phyloP scores from a whole-genome alignment of 2,113 vertebrate species.

The Dissostichus mawsoni region DNA sequence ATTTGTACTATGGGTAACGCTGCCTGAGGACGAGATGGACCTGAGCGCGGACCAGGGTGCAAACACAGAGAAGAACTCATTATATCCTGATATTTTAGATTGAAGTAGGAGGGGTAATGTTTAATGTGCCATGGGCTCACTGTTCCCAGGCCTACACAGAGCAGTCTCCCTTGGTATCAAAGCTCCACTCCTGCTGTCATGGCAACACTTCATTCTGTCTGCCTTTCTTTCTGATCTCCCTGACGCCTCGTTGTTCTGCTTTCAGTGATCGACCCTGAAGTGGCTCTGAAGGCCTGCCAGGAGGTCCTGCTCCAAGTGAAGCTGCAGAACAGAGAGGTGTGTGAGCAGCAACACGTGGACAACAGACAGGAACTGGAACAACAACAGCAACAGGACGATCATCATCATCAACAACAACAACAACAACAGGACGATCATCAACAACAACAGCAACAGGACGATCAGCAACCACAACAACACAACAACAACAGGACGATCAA shows the following conservation, averaged over 20 bases:
- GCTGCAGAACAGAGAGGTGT: slow-evolving; percentile 27
- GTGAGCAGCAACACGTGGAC: slow-evolving; percentile 2
- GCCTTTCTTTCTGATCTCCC: no score
- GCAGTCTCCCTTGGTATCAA: no score
- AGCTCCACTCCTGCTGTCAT: no score
- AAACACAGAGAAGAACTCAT: neutral
- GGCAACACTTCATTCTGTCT: neutral
- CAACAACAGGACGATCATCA: slow-evolving; percentile 27
- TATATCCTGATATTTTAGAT: no score
- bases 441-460: neutral
- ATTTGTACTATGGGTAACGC: no score
- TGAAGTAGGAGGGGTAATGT: no score
- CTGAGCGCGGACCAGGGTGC: slow-evolving; percentile 58
- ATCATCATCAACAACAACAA: neutral
- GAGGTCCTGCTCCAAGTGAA: slow-evolving; percentile 94
- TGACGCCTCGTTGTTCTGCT: no score
- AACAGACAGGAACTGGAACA: slow-evolving; percentile 11
- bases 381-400: no score
- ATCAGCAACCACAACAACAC: neutral
- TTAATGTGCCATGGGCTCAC: no score
- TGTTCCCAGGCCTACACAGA: no score
- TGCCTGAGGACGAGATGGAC: slow-evolving; percentile 84
- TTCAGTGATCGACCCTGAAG: slow-evolving; percentile 91
- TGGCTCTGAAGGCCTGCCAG: slow-evolving; percentile 92
- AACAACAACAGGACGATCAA: no score